Base-by-base conservation (phyloP, 1,140 invertebrate species). In the Apis cerana region DNA sequence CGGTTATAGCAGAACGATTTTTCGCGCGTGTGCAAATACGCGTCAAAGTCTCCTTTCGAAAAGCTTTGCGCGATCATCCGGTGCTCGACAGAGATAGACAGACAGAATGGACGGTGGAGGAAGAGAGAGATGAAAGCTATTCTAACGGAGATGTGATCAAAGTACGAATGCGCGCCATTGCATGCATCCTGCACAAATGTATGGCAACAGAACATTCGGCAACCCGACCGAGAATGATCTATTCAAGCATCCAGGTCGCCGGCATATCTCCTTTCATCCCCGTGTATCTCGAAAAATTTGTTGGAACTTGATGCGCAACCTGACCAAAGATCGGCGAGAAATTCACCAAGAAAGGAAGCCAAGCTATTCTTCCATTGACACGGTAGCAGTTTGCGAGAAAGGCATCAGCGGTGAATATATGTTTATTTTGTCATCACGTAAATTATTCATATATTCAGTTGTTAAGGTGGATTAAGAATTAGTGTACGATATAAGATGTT, bases 101-200 rank as follows among this genome's bases (percentile, higher is more conserved):
- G n/a, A 52, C n/a, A 23, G 13, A 10, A 48, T 23, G 67, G 48
- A 69, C 56, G 70, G 13, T 13, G 52, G 70, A 50, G 70, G n/a
- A 23, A 67, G 43, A 75, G 50, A 21, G 54, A 62, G 58, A 27
- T 0, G 43, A 11, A 21, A 58, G 68, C 68, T 12, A 80, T 80
- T 80, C 77, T 80, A 72, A 80, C 77, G 58, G 75, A 78, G 61
- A 77, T 62, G 61, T 75, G 43, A 81, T 75, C 80, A 81, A 75
- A 81, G 79, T 75, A 72, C 59, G 67, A 79, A 80, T 64, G 50
- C 69, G 33, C 58, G 67, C 69, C 69, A 56, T 74, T 74, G 68
- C 70, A 65, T 61, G 59, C 52, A 74, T 17, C 27, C 27, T 5
- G 69, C 23, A 54, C 33, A 54, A 27, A 54, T 56, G 43, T 59